Base-by-base conservation (phyloP, 2,797 vertebrate genomes). In the Gila robusta region DNA sequence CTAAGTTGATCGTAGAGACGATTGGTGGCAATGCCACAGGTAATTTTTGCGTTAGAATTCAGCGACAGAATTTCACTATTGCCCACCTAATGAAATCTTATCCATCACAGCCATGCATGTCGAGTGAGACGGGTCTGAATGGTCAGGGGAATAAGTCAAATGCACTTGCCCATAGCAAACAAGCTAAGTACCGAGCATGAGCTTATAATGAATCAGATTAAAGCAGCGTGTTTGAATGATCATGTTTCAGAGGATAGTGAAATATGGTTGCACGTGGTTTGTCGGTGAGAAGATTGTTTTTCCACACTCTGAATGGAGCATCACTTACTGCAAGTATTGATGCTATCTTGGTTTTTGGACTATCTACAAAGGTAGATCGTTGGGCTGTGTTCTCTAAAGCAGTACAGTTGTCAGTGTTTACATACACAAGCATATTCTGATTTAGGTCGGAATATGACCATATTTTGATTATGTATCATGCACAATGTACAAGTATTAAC, bases 61-160 rank as follows among this genome's bases (percentile, higher is more conserved):
- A 59, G 39, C n/a, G 37, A 76, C 71, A 32, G 56, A 26, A 66
- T 77, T 37, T 67, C 77, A 32, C 66, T 23, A 49, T 54, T 72
- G 44, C 56, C 26, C 49, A 82, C 52, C 78, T 21, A 56, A 66
- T 67, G 84, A 86, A 86, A 86, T 84, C 62, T 74, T 81, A 88
- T 83, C 49, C 81, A 71, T 74, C 81, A 64, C 81, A 76, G 87
- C 87, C 87, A 88, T 88, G 81, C 76, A 41, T 52, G 64, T 59
- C 35, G 56, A 76, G 82, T 41, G 41, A 73, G 44, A 37, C 28
- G 14, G 35, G 79, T 79, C 41, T 73, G 74, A 71, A 28, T 59
- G 78, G 47, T 41, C 39, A 32, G 41, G 79, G 37, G 66, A 80
- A 71, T 35, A 81, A 76, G 76, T 69, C 39, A 35, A 26, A 54